Percentiles rank a stretch among this genome's conserved stretches.
Conservation (phyloP, 2,113 vertebrate genomes). For the Parotia lawesii region DNA sequence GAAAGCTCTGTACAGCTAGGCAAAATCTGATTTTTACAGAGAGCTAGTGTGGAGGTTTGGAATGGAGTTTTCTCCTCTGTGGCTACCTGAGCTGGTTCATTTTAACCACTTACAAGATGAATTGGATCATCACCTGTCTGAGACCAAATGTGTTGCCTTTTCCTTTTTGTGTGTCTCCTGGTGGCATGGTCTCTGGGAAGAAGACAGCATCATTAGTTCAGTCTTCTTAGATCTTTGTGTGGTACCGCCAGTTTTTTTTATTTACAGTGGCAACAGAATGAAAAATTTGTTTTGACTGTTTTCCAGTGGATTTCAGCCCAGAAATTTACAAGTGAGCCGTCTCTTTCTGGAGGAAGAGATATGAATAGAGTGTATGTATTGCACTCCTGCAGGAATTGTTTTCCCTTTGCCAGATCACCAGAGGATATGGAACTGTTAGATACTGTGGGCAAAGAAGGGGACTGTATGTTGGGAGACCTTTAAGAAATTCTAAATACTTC, state of each 20-base stretch:
- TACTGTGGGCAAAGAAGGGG: not conserved
- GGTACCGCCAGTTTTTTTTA: not conserved
- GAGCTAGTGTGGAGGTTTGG: not conserved
- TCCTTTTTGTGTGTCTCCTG: not conserved
- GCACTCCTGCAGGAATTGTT: not conserved
- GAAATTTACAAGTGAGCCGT: not conserved
- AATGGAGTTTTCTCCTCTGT: not conserved
- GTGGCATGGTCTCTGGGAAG: not conserved
- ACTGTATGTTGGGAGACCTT: not conserved
- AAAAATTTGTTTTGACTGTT: constrained; percentile 4
- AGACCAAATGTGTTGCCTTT: not conserved
- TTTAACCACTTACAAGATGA: not conserved
- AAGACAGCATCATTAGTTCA: not conserved
- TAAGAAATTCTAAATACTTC: not conserved
- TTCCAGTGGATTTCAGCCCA: constrained; percentile 21
- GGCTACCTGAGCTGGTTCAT: not conserved
- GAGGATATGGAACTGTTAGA: not conserved
- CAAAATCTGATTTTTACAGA: not conserved
- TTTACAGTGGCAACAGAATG: not conserved
- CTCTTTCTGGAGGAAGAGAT: not conserved
- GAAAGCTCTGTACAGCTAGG: not conserved
- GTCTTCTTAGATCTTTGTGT: not conserved
- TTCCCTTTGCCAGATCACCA: not conserved
- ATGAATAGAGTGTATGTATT: not conserved
- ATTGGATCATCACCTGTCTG: not conserved